Evolutionary conservation across 2,797 vertebrate species (phyloP), one percentile per base, ranked within the genome.

Genomic region (Sebastes umbrosus): DNA sequence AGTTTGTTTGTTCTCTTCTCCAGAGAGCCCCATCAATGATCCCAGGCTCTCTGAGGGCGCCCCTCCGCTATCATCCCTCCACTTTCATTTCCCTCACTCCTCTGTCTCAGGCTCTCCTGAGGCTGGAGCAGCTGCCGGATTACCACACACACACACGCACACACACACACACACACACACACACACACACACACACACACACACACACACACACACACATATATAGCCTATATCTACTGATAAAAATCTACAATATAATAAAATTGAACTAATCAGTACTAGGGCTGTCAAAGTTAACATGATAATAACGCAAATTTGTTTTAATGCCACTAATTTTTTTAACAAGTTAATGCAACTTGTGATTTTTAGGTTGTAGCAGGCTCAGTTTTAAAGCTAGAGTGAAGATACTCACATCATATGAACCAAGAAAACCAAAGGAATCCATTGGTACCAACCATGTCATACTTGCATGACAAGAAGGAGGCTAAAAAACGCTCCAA

Each of bases 1-100:
- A 95, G 93, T 95, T 95, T 96, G 95, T 96, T 96, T 95, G 94
- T 95, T 92, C 89, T 94, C 88, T 87, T 90, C 92, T 94, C 93
- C 91, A 91, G 92, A 94, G 93, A 94, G 90, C 86, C 84, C 85
- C 92, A 91, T 93, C 90, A 90, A 87, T 95, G 93, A 95, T 95
- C 93, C 93, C 90, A 73, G 80, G 88, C 88, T 94, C 91, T 92
- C 89, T 72, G 77, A 94, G 93, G 92, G 88, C 79, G 36, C 79
- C 83, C 87, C 89, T 93, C 88, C 82, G 66, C 90, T 90, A 93
- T 95, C 93, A 92, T 91, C 90, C 91, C 92, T 93, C 87, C 88
- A 85, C 92, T 95, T 95, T 94, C 87, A 95, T 95, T 94, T 93
- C 92, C 92, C 90, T 91, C 91, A 90, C 83, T 89, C 77, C 84